Percentiles rank a stretch among this genome's conserved stretches.
Evolutionary conservation across 1,140 invertebrate genomes (phyloP).

Genomic region (Chlorops oryzae): DNA sequence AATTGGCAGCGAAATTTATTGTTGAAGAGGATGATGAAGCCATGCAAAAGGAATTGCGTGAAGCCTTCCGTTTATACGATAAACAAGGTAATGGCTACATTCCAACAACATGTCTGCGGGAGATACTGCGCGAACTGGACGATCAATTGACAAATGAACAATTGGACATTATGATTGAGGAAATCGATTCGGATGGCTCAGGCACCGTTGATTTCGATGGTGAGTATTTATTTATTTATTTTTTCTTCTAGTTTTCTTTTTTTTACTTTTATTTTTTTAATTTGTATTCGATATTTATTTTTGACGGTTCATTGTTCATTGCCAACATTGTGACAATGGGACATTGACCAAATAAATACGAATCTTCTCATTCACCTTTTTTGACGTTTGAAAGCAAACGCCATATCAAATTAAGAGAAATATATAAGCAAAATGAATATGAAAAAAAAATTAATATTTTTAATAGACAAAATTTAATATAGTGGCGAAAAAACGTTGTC

Average conservation of each 20-base stretch:
- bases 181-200: conserved; percentile 92
- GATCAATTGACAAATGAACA: conserved; percentile 88
- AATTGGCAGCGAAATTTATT: conserved; percentile 88
- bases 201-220: conserved; percentile 62
- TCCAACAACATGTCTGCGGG: conserved; percentile 82
- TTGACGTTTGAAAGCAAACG: too few relatives aligned
- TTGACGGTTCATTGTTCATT: too few relatives aligned
- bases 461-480: too few relatives aligned
- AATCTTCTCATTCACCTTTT: too few relatives aligned
- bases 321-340: too few relatives aligned
- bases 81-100: conserved; percentile 93
- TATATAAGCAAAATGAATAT: too few relatives aligned
- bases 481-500: too few relatives aligned
- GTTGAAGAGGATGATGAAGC: conserved; percentile 92
- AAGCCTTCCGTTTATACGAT: conserved; percentile 86
- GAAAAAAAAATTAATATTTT: too few relatives aligned
- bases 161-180: conserved; percentile 91
- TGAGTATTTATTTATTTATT: conserved; percentile 32
- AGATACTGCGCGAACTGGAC: conserved; percentile 87
- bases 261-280: neutral
- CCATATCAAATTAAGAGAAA: too few relatives aligned
- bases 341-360: too few relatives aligned
- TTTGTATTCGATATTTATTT: too few relatives aligned
- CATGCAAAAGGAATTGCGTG: conserved; percentile 84
- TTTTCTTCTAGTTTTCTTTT: neutral